Conservation (phyloP, 2,113 vertebrate genomes). For the Oreochromis tanganicae region DNA sequence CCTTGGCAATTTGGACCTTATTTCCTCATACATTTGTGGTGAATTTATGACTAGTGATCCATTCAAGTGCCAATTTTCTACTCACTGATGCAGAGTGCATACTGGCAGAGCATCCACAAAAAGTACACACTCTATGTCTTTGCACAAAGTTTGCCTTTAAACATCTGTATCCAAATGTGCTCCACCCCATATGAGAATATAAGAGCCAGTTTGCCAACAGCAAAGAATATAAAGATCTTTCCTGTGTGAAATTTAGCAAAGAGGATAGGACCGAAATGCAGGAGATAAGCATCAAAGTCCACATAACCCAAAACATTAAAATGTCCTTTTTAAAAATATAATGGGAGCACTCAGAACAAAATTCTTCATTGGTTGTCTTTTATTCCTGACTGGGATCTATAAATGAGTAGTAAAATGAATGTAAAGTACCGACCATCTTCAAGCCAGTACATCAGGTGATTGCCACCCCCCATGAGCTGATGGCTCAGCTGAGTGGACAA, state of each 20-base stretch:
- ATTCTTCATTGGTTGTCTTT: not conserved
- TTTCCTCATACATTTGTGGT: not conserved
- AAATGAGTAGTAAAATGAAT: not conserved
- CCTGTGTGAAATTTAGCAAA: not conserved
- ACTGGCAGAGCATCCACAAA: not conserved
- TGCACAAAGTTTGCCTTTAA: not conserved
- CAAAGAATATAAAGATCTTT: not conserved
- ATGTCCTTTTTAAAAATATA: not conserved
- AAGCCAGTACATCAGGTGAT: not conserved
- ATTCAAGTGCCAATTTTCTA: not conserved
- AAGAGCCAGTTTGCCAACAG: not conserved
- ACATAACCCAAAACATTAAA: not conserved
- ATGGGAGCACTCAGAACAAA: not conserved
- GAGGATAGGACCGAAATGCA: not conserved
- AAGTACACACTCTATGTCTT: not conserved
- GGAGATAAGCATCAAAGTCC: not conserved
- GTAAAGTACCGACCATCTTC: not conserved
- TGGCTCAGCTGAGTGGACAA: not conserved
- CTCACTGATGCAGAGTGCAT: not conserved
- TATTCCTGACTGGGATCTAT: not conserved
- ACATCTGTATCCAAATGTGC: not conserved
- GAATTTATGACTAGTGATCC: not conserved
- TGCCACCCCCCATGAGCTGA: not conserved
- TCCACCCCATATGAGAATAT: not conserved
- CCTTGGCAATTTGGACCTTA: not conserved